These are phyloP conservation scores for Propithecus perrieri DNA, from an alignment of 2,797 vertebrate species.

Conservation along the genomic window DNA sequence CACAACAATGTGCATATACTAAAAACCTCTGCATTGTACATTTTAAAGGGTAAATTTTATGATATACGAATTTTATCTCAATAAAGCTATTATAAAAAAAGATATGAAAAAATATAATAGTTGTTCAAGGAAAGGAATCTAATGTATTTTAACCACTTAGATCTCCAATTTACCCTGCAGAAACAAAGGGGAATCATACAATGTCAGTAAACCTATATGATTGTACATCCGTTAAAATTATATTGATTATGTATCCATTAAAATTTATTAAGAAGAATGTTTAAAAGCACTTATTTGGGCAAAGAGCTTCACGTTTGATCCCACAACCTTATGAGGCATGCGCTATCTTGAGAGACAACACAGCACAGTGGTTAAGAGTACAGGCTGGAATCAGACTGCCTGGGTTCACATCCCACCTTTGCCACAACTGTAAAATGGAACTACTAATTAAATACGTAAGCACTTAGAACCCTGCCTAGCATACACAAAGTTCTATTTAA, in stretches of 20 bases:
- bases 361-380: background rate
- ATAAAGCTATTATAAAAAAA: background rate
- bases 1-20: background rate
- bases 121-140: background rate
- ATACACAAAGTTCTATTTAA: background rate
- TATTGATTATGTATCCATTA: background rate
- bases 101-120: background rate
- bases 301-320: background rate
- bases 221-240: too few species aligned
- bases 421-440: background rate
- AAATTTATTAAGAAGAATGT: background rate
- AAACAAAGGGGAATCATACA: slow-evolving; percentile 26
- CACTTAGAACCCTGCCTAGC: background rate
- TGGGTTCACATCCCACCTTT: background rate
- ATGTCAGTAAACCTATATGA: background rate
- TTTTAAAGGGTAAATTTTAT: background rate
- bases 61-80: background rate
- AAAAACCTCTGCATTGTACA: background rate
- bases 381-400: background rate
- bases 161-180: background rate
- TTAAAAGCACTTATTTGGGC: background rate
- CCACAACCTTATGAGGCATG: background rate
- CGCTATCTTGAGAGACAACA: background rate
- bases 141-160: background rate
- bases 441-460: background rate